Conservation (phyloP, 1,140 invertebrate species). For the Bacillus rossius region DNA sequence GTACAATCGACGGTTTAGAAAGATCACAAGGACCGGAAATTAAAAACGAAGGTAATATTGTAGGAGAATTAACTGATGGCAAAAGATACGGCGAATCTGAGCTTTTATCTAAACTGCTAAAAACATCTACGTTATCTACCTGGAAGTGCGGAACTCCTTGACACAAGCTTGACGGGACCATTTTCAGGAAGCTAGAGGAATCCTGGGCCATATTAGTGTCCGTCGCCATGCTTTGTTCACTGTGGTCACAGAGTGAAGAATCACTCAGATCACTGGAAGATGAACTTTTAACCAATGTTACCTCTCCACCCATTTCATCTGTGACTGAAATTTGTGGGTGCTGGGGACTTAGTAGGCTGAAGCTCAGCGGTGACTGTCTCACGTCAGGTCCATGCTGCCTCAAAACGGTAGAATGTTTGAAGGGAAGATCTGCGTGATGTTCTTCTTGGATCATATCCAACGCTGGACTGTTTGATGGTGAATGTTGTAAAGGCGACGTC, state of each 20-base stretch:
- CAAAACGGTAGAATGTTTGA: slow-evolving; percentile 34
- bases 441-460: slow-evolving; percentile 87
- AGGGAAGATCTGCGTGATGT: slow-evolving; percentile 50
- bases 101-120: neutral
- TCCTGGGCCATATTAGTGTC: too few relatives aligned
- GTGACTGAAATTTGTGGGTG: slow-evolving; percentile 85
- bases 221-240: too few relatives aligned
- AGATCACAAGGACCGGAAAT: slow-evolving; percentile 62
- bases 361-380: slow-evolving; percentile 33
- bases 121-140: neutral
- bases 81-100: neutral
- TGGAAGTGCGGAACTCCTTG: too few relatives aligned
- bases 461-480: slow-evolving; percentile 48
- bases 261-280: neutral
- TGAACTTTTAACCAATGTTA: slow-evolving; percentile 60
- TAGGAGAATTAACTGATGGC: slow-evolving; percentile 10
- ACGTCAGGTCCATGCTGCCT: slow-evolving; percentile 55
- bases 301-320: slow-evolving; percentile 79
- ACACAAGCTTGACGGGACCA: too few relatives aligned
- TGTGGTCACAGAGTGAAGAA: too few relatives aligned
- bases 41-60: slow-evolving; percentile 52
- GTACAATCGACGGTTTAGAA: slow-evolving; percentile 69
- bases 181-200: too few relatives aligned
- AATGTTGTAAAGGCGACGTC: slow-evolving; percentile 46
- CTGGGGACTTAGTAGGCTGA: neutral